Evolutionary conservation across 2,888 invertebrate species (phyloP).

Genomic region (Sclerodermus sp.): DNA sequence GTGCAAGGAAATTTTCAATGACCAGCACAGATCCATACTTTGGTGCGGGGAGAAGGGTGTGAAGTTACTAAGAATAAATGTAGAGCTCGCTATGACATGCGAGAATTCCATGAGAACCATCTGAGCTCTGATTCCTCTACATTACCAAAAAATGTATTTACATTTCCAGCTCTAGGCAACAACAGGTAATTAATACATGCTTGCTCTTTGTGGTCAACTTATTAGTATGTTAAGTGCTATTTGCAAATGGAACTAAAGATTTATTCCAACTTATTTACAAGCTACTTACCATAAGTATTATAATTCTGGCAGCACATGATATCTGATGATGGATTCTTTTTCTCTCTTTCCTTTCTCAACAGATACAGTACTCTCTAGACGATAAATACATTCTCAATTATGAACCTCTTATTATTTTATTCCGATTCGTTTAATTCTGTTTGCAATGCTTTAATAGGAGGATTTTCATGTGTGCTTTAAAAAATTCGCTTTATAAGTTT

Average conservation of each 20-base stretch:
- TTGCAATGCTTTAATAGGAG: constrained; percentile 24
- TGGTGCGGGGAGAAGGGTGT: constrained; percentile 58
- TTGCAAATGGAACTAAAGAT: constrained; percentile 34
- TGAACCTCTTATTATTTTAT: neutral
- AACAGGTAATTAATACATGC: constrained; percentile 53
- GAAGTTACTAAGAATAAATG: constrained; percentile 48
- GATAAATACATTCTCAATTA: no score
- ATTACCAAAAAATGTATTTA: constrained; percentile 56
- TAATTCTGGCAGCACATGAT: no score
- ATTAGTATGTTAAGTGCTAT: constrained; percentile 26
- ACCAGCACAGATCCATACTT: constrained; percentile 56
- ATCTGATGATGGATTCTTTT: no score
- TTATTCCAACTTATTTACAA: neutral
- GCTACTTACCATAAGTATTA: no score
- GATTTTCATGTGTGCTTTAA: constrained; percentile 21
- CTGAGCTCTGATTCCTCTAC: constrained; percentile 58
- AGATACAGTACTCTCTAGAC: no score
- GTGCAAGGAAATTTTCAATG: constrained; percentile 47
- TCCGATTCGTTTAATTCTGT: constrained; percentile 26
- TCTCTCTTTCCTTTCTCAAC: no score
- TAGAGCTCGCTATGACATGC: constrained; percentile 49
- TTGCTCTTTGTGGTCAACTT: constrained; percentile 56
- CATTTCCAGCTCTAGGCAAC: constrained; percentile 53
- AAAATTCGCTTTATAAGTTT: constrained; percentile 45
- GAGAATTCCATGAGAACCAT: constrained; percentile 57